Percentiles rank a stretch among this genome's conserved stretches.
phyloP scores from a whole-genome alignment of 2,113 vertebrate genomes.

The Prunella himalayana region DNA sequence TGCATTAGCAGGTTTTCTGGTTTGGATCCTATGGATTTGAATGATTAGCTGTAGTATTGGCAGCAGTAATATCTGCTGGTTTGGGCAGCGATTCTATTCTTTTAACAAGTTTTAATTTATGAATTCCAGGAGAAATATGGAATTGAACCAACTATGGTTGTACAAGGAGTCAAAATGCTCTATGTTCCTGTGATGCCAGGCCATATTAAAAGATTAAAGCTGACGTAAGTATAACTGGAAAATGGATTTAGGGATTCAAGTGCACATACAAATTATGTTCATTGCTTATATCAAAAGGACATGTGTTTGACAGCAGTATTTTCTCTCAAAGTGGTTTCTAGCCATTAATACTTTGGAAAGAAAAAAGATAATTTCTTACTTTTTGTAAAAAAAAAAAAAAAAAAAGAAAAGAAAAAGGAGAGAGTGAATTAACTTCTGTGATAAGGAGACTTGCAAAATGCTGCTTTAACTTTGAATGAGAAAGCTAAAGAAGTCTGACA shows the following conservation, averaged over 20 bases:
- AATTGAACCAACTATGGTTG: conserved; percentile 96
- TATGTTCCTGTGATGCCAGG: conserved; percentile 98
- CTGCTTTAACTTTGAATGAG: not conserved
- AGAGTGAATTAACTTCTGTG: not conserved
- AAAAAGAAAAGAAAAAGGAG: not conserved
- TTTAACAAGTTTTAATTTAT: conserved; percentile 3
- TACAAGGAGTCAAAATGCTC: conserved; percentile 98
- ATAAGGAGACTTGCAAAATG: not conserved
- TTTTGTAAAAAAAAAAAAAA: not conserved
- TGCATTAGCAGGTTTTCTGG: not conserved
- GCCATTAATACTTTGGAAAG: not conserved
- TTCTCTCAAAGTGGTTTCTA: not conserved
- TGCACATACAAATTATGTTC: not conserved
- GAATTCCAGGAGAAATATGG: conserved; percentile 89
- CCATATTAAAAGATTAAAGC: conserved; percentile 92
- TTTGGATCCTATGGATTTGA: not conserved
- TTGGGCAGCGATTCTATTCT: not conserved
- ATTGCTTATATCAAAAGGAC: not conserved
- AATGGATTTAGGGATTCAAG: not conserved
- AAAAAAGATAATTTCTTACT: not conserved
- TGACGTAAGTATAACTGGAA: conserved; percentile 83
- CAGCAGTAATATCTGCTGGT: not conserved
- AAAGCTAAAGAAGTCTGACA: not conserved
- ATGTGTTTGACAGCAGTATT: not conserved
- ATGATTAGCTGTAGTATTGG: not conserved